Evolutionary conservation across 2,888 invertebrate genomes (phyloP), one percentile per base, ranked within the genome.

Genomic region (Athrips mouffetella): DNA sequence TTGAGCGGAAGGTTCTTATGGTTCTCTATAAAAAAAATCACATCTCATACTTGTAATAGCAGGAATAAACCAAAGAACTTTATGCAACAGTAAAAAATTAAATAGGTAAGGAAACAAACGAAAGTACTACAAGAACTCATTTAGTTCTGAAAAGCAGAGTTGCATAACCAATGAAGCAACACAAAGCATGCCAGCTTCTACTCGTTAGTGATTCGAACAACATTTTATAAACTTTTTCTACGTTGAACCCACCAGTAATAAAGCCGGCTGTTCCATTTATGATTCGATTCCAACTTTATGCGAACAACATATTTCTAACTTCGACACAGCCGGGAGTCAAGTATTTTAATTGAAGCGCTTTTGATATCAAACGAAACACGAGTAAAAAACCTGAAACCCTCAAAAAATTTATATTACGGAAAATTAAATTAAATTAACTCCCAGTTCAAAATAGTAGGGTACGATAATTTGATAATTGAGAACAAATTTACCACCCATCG

Each of bases 81-180:
- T n/a, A n/a, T n/a, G n/a, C n/a, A n/a, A n/a, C n/a, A n/a, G n/a
- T n/a, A n/a, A n/a, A n/a, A n/a, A n/a, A n/a, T n/a, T n/a, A n/a
- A n/a, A n/a, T n/a, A n/a, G n/a, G n/a, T n/a, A n/a, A n/a, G n/a
- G n/a, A n/a, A n/a, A n/a, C n/a, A n/a, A n/a, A 18, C 37, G 37
- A 7, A 11, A 21, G 20, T 21, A 21, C 37, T 21, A 11, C 37
- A 11, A 2, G 18, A 20, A 20, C n/a, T 8, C n/a, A 20, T n/a
- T 35, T 37, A 20, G 10, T 11, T 11, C 21, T 37, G 37, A 11
- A 37, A 20, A 21, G 18, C 37, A 11, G 37, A 37, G 21, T 37
- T 37, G 37, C 37, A 37, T 37, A 37, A 37, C 37, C 37, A 37
- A 37, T 37, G 37, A 37, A 37, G 21, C 21, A 13, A 33, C 33